Evolutionary conservation across 2,797 vertebrate species (phyloP).

Genomic region (Lepus townsendii): DNA sequence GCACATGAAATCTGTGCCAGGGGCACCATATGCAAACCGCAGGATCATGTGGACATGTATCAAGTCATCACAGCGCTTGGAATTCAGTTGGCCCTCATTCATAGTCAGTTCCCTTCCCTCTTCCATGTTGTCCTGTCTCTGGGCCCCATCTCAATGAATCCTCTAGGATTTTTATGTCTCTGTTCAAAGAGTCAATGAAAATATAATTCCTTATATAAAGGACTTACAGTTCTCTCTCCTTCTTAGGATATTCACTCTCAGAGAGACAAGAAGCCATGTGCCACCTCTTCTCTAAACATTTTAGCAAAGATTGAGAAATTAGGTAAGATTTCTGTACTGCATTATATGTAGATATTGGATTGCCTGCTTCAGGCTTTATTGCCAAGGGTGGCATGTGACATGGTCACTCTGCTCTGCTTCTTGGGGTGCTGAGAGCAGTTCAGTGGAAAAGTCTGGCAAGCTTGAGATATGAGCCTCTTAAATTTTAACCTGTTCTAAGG

Average conservation of each 20-base stretch:
- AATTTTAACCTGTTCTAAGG: background rate
- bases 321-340: background rate
- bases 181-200: conserved; percentile 1
- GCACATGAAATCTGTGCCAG: no score
- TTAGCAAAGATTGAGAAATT: background rate
- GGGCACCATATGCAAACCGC: no score
- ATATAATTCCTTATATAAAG: background rate
- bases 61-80: background rate
- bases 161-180: background rate
- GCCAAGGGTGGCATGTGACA: background rate
- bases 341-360: background rate
- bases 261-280: background rate
- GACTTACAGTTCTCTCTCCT: background rate
- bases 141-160: background rate
- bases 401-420: background rate
- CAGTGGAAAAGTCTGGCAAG: background rate
- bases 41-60: background rate
- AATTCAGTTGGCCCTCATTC: background rate
- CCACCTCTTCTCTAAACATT: background rate
- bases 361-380: background rate
- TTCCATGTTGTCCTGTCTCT: background rate
- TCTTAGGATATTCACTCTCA: background rate
- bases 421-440: background rate
- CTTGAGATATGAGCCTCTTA: background rate
- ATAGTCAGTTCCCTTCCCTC: background rate